phyloP scores from a whole-genome alignment of 2,113 vertebrate species.

The Oreochromis aureus region DNA sequence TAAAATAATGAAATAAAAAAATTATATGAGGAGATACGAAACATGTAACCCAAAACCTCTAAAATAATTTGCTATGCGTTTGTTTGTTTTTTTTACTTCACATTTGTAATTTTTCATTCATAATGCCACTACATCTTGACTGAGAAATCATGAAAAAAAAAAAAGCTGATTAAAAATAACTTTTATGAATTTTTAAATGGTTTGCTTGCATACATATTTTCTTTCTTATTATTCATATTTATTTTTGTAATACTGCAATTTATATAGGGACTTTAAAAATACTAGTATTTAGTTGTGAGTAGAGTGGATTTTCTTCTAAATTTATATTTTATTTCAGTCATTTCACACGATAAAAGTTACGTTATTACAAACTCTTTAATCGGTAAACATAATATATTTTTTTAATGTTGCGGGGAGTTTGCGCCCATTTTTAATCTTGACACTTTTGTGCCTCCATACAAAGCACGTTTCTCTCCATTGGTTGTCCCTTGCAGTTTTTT shows the following conservation, averaged over 20 bases:
- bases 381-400: not conserved
- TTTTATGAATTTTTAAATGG: not conserved
- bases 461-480: not conserved
- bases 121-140: accelerated
- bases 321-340: not conserved
- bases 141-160: not conserved
- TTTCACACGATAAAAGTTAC: accelerated
- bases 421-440: not conserved
- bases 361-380: not conserved
- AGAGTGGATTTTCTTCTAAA: not conserved
- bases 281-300: not conserved
- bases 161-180: not conserved
- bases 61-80: not conserved
- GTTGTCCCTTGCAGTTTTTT: not conserved
- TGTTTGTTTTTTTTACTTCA: not conserved
- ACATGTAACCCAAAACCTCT: not conserved
- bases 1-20: not conserved
- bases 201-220: not conserved
- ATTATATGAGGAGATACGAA: not conserved
- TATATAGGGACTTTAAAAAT: not conserved
- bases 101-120: not conserved
- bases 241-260: not conserved
- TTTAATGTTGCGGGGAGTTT: accelerated
- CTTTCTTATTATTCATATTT: not conserved
- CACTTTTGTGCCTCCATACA: not conserved